Evolutionary conservation across 2,113 vertebrate genomes (phyloP), one percentile per base, ranked within the genome.

Genomic region (Abramis brama): DNA sequence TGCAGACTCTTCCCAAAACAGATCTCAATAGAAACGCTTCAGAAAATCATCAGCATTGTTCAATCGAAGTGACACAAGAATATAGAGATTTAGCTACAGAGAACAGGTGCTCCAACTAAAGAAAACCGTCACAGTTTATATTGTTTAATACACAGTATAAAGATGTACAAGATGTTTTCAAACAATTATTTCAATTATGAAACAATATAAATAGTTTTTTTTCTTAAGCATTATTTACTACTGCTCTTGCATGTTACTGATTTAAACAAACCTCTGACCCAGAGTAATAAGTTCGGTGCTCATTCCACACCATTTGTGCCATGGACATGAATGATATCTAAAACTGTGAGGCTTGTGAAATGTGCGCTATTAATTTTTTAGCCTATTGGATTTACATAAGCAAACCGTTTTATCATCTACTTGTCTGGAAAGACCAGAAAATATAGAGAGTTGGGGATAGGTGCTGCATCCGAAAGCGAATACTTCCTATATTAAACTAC

Each of bases 1-100:
- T 27, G 50, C 66, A 71, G 50, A 82, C 77, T 25, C 74, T 55
- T 30, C 50, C 30, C 74, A 59, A 50, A 45, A 60, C 62, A 52
- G 52, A 23, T 59, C 50, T 88, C 27, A 75, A 83, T 66, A 66
- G 85, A 88, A 80, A 47, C 4, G 9, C 47, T 57, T 45, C 15
- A 52, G 50, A 52, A 52, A 52, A 52, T 52, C 50, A 2, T 7
- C 60, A 76, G 82, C 78, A 70, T 47, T 62, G 75, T 10, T 79
- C 23, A 83, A 73, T 43, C 47, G 0, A 55, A 79, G 6, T 5
- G 57, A 39, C 23, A 45, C 70, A 25, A 79, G 39, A 87, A 77
- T 39, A 70, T 77, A 59, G 57, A 83, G 66, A 52, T 76, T 80
- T 80, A 79, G 57, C n/a, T 6, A 7, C 12, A 15, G 39, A 43